These are phyloP conservation scores for Philereme transversata DNA, from an alignment of 2,888 invertebrate genomes.

Conservation along the genomic window DNA sequence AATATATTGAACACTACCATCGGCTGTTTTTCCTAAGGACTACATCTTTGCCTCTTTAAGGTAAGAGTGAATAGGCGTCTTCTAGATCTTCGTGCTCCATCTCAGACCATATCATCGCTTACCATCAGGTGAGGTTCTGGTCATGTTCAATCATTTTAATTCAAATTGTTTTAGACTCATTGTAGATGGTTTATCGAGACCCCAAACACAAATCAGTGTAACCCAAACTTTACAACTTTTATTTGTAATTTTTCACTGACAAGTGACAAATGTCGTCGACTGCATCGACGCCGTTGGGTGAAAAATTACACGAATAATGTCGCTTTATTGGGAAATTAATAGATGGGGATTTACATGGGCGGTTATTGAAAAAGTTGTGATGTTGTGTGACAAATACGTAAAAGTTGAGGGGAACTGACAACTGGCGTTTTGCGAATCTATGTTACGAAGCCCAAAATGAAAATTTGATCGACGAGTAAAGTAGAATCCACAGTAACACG, in stretches of 20 bases:
- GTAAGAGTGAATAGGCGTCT: too few species aligned
- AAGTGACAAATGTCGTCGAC: conserved; percentile 52
- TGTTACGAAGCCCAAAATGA: neutral
- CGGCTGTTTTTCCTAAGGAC: too few species aligned
- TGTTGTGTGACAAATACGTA: conserved; percentile 32
- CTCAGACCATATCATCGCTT: too few species aligned
- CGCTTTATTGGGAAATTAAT: conserved; percentile 60
- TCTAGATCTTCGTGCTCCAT: too few species aligned
- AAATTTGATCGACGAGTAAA: too few species aligned
- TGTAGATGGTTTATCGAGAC: conserved; percentile 1
- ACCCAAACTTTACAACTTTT: conserved; percentile 17
- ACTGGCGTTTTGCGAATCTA: neutral
- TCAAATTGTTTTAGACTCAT: neutral
- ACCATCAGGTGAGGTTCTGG: too few species aligned
- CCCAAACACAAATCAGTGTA: conserved; percentile 4
- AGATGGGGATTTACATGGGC: conserved; percentile 44
- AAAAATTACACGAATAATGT: conserved; percentile 56
- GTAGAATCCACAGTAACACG: too few species aligned
- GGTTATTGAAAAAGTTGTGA: conserved; percentile 48
- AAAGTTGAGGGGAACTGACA: conserved; percentile 2
- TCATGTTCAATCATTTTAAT: too few species aligned
- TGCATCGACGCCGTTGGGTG: conserved; percentile 40
- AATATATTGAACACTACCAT: too few species aligned
- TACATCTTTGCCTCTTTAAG: too few species aligned
- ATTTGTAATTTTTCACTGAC: conserved; percentile 36